Conservation (phyloP, 1,140 invertebrate species). For the Drosophila chauvacae region DNA sequence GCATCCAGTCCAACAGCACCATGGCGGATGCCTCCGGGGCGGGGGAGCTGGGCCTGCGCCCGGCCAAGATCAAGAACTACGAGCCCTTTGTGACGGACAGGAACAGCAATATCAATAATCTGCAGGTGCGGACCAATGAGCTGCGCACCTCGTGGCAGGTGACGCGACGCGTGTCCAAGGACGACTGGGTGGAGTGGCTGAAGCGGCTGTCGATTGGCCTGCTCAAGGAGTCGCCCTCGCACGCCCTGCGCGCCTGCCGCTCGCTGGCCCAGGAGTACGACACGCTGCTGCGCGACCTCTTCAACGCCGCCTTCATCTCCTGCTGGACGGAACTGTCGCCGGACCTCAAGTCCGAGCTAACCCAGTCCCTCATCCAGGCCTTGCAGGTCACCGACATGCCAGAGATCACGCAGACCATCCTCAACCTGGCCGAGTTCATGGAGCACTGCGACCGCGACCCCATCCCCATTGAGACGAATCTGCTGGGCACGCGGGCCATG, state of each 20-base stretch:
- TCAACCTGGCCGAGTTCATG: slow-evolving; percentile 99
- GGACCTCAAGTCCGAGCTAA: slow-evolving; percentile 93
- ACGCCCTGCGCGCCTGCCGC: slow-evolving; percentile 95
- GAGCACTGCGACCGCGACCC: slow-evolving; percentile 99
- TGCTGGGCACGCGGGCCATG: slow-evolving; percentile 93
- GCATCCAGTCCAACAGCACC: slow-evolving; percentile 89
- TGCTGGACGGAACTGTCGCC: slow-evolving; percentile 98
- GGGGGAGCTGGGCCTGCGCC: slow-evolving; percentile 87
- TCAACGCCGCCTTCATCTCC: slow-evolving; percentile 99
- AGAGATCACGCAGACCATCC: slow-evolving; percentile 98
- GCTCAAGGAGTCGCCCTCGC: slow-evolving; percentile 97
- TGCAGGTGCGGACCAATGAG: slow-evolving; percentile 93
- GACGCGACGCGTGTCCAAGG: slow-evolving; percentile 95
- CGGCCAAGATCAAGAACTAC: slow-evolving; percentile 86
- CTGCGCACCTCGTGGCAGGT: slow-evolving; percentile 96
- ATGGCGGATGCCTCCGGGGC: slow-evolving; percentile 85
- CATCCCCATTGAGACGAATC: slow-evolving; percentile 93
- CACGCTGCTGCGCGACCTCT: slow-evolving; percentile 96
- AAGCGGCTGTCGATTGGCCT: slow-evolving; percentile 95
- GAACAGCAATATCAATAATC: slow-evolving; percentile 89
- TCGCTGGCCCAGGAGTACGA: slow-evolving; percentile 97
- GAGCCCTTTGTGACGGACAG: slow-evolving; percentile 85
- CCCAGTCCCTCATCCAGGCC: slow-evolving; percentile 94
- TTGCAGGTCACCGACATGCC: slow-evolving; percentile 96
- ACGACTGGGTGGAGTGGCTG: slow-evolving; percentile 99